Conservation (phyloP, 92 coral and sea anemone genomes). For the Anthopleura xanthogrammica region DNA sequence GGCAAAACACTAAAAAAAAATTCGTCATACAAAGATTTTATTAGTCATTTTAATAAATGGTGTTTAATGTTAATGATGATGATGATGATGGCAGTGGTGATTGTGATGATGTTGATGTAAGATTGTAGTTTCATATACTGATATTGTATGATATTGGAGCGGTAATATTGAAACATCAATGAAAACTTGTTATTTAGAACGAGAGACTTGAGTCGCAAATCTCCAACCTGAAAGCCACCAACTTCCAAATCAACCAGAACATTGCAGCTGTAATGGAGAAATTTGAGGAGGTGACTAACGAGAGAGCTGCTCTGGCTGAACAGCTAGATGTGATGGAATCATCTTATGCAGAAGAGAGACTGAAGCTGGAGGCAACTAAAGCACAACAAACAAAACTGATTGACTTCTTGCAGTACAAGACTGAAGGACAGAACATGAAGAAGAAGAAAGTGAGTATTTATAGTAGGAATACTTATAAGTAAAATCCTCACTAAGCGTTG, state of each 20-base stretch:
- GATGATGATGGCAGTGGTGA: no score
- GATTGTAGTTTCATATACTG: no score
- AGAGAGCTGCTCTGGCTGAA: constrained; percentile 77
- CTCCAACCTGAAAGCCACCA: constrained; percentile 69
- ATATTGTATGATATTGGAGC: constrained; percentile 23
- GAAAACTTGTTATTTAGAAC: constrained; percentile 26
- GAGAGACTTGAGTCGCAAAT: constrained; percentile 63
- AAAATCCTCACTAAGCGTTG: no score
- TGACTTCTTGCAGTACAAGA: constrained; percentile 93
- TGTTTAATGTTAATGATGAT: no score
- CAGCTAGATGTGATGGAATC: constrained; percentile 93
- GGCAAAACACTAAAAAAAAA: no score
- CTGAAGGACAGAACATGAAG: constrained; percentile 80
- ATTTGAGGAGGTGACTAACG: constrained; percentile 67
- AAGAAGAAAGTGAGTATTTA: constrained; percentile 64
- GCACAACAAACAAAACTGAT: constrained; percentile 95
- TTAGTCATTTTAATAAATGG: no score
- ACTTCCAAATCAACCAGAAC: constrained; percentile 89
- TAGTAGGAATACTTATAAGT: no score
- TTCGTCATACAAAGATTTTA: no score
- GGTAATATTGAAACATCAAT: not conserved
- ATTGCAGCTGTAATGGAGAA: constrained; percentile 71
- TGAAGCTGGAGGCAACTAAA: constrained; percentile 91
- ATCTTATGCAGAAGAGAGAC: constrained; percentile 92
- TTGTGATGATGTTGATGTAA: no score